Conservation (phyloP, 2,888 invertebrate genomes). For the Hemistola chrysoprasaria region DNA sequence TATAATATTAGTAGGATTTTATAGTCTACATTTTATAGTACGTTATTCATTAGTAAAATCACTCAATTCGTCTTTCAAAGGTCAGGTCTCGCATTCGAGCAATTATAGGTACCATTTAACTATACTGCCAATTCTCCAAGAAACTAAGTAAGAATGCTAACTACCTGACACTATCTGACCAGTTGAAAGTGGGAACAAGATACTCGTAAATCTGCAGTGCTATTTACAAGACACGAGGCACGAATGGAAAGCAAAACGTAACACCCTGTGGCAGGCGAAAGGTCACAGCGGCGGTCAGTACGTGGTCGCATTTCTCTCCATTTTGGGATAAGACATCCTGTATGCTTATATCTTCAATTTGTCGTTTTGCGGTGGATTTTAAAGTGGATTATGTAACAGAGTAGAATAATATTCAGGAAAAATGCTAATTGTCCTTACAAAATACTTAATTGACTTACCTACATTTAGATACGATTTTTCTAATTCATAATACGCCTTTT, state of each 20-base stretch:
- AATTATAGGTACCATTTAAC: not conserved
- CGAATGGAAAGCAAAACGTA: conserved; percentile 33
- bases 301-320: conserved; percentile 61
- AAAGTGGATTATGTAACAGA: too few relatives aligned
- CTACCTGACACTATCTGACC: not conserved
- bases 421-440: too few relatives aligned
- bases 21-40: too few relatives aligned
- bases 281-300: conserved; percentile 48
- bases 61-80: too few relatives aligned
- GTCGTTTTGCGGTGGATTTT: too few relatives aligned
- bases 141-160: not conserved
- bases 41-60: too few relatives aligned
- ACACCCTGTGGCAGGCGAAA: conserved; percentile 25
- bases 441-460: too few relatives aligned
- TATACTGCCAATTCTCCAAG: not conserved
- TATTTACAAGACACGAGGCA: conserved; percentile 14
- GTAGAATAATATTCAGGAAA: too few relatives aligned
- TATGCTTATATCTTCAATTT: conserved; percentile 25
- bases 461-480: too few relatives aligned
- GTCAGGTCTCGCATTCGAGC: not conserved
- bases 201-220: conserved; percentile 1
- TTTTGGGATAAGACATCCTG: conserved; percentile 52
- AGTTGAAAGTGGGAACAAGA: conserved; percentile 9
- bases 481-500: too few relatives aligned
- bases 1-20: too few relatives aligned